These are phyloP conservation scores for Tribolium castaneum DNA, from an alignment of 1,140 invertebrate species.

Conservation along the genomic window DNA sequence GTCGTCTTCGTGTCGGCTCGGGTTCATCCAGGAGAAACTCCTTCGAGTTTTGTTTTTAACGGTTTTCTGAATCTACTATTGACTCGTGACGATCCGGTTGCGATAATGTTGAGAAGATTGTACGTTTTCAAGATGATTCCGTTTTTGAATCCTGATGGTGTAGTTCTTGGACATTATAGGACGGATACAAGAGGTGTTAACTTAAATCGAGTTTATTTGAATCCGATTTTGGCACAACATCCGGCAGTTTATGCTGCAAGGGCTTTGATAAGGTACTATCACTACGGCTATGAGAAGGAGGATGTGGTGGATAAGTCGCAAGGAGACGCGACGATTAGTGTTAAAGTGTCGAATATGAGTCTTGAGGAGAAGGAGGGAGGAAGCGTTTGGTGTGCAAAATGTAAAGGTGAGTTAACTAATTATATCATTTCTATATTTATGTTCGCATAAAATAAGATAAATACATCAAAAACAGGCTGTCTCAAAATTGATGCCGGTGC, in stretches of 20 bases:
- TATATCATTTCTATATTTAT: no score
- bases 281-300: conserved; percentile 67
- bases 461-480: no score
- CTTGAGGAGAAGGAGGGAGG: conserved; percentile 61
- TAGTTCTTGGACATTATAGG: conserved; percentile 88
- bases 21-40: conserved; percentile 95
- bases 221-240: conserved; percentile 80
- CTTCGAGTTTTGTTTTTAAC: conserved; percentile 94
- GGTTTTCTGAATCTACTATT: conserved; percentile 87
- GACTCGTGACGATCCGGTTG: conserved; percentile 79
- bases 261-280: conserved; percentile 77
- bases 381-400: conserved; percentile 56
- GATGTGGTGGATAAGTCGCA: conserved; percentile 58
- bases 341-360: conserved; percentile 64
- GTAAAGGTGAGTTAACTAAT: conserved; percentile 1
- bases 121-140: conserved; percentile 95
- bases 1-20: conserved; percentile 89
- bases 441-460: no score
- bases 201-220: conserved; percentile 86
- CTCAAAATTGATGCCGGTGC: no score
- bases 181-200: conserved; percentile 92
- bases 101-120: conserved; percentile 75
- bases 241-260: conserved; percentile 87
- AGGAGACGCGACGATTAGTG: conserved; percentile 48
- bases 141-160: conserved; percentile 94